phyloP scores from a whole-genome alignment of 1,140 invertebrate genomes.

The Cheumatopsyche charites region DNA sequence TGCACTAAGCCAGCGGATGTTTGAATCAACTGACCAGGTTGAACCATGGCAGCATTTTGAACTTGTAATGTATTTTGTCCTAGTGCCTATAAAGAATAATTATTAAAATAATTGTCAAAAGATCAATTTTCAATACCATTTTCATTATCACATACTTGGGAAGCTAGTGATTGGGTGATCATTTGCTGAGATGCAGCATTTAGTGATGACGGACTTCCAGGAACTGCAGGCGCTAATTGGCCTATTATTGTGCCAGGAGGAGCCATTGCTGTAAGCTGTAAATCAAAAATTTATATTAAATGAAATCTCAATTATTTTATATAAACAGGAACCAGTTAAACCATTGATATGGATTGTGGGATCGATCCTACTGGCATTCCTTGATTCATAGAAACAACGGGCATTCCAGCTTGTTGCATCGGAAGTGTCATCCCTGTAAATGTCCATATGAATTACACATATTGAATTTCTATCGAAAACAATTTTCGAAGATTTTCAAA shows the following conservation, averaged over 20 bases:
- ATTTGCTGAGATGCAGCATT: constrained; percentile 26
- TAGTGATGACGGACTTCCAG: constrained; percentile 39
- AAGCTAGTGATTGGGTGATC: constrained; percentile 22
- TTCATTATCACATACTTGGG: constrained; percentile 5
- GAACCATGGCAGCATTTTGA: constrained; percentile 28
- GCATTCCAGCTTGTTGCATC: constrained; percentile 54
- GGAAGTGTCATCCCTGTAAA: constrained; percentile 54
- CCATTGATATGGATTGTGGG: constrained; percentile 58
- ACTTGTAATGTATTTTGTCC: constrained; percentile 32
- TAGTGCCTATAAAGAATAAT: constrained; percentile 19
- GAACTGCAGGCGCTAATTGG: constrained; percentile 50
- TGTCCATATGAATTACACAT: background rate
- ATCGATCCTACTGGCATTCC: constrained; percentile 55
- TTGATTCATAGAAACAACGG: constrained; percentile 57
- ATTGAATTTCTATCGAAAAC: too few species aligned
- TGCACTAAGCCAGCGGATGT: constrained; percentile 38
- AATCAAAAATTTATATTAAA: background rate
- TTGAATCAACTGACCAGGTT: constrained; percentile 34
- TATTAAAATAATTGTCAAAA: background rate
- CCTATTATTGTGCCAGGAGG: constrained; percentile 59
- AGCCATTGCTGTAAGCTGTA: constrained; percentile 54
- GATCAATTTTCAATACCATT: too few species aligned
- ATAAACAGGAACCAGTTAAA: constrained; percentile 57
- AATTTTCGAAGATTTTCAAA: background rate
- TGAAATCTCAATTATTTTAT: background rate